Evolutionary conservation across 2,888 invertebrate species (phyloP), one percentile per base, ranked within the genome.

Genomic region (Leptinotarsa juncta): DNA sequence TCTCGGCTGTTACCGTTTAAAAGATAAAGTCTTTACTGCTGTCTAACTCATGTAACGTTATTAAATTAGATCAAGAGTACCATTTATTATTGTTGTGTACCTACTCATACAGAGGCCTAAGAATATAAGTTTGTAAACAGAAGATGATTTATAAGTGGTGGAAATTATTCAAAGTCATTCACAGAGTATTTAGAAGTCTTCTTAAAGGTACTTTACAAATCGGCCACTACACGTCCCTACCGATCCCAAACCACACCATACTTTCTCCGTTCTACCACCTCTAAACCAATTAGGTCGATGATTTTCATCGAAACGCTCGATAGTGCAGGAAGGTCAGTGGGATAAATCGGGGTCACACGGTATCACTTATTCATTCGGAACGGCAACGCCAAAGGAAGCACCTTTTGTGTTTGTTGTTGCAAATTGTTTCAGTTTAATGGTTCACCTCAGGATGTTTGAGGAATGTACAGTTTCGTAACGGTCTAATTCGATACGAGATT

Each of bases 281-380:
- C 16, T 67, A 26, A 67, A 10, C 15, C 16, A 51, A 18, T 67
- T 67, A 51, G 50, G 50, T 67, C 50, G 62, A 62, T n/a, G 62
- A 42, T 32, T 62, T 42, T 62, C 16, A 62, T 62, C n/a, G 26
- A 65, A 68, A 50, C 62, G 68, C 20, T 68, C 72, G 68, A 68
- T 62, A 68, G 42, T 62, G 26, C 26, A 62, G 62, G 62, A 51
- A 62, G 72, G 60, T 72, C 62, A 32, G 60, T 12, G 55, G 67
- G 67, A 74, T 74, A 67, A 57, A 74, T 74, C 55, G 74, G 74
- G 74, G 74, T 71, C 74, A 74, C 65, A 62, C 51, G 66, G 42
- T 71, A 71, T 74, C 70, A 74, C 74, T 74, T 71, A 74, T 71
- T 74, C 74, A 74, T 74, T 74, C 74, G 71, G 70, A 74, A 74